Conservation (phyloP, 2,113 vertebrate species). For the Taxidea taxus region DNA sequence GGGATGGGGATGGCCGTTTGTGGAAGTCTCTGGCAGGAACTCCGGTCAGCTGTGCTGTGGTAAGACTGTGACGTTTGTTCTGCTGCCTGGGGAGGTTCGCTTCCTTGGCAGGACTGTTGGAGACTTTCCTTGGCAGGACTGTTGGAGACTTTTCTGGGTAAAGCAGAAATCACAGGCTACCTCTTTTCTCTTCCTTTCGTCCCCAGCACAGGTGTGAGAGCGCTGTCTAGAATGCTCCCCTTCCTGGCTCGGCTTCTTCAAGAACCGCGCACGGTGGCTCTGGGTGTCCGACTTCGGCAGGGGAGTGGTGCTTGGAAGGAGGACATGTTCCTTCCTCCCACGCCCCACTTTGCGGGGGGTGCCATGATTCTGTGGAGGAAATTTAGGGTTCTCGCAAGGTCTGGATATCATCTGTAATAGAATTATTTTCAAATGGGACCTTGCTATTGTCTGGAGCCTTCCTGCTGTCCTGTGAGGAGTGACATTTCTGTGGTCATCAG, state of each 20-base stretch:
- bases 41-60: fast-evolving
- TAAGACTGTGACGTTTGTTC: neutral
- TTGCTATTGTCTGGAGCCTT: neutral
- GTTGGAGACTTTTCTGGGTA: neutral
- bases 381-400: neutral
- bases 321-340: neutral
- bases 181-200: neutral
- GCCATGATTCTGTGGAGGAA: neutral
- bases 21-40: neutral
- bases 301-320: neutral
- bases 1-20: fast-evolving
- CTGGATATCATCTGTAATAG: neutral
- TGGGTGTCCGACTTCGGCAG: neutral
- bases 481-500: slow-evolving; percentile 33
- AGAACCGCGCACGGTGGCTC: fast-evolving
- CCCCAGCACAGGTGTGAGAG: neutral
- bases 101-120: neutral
- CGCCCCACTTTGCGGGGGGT: fast-evolving
- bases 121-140: neutral
- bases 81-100: neutral
- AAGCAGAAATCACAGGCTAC: fast-evolving
- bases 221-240: neutral
- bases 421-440: neutral
- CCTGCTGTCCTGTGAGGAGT: neutral
- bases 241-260: neutral